A percentile compares a stretch with the other conserved stretches of the same genome.
These are phyloP conservation scores for Papilio glaucus DNA, from an alignment of 1,140 invertebrate species.

Conservation along the genomic window DNA sequence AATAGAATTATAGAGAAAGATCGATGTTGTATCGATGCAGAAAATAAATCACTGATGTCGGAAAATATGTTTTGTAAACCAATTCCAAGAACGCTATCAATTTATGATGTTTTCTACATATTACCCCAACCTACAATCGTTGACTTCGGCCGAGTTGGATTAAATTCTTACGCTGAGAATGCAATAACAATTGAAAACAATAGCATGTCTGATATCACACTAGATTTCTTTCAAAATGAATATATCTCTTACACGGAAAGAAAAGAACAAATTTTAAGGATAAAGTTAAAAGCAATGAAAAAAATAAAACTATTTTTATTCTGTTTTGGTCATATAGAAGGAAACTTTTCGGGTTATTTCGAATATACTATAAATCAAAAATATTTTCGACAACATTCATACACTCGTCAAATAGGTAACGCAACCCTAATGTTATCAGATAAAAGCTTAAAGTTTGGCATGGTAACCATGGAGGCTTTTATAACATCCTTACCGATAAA, in stretches of 20 bases:
- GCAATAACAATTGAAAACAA: slow-evolving; percentile 64
- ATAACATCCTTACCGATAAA: slow-evolving; percentile 66
- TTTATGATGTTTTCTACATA: slow-evolving; percentile 64
- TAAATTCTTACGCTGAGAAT: slow-evolving; percentile 62
- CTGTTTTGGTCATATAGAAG: slow-evolving; percentile 59
- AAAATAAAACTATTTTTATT: slow-evolving; percentile 55
- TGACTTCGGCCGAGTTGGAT: slow-evolving; percentile 67
- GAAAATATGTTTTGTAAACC: slow-evolving; percentile 56
- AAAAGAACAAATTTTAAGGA: slow-evolving; percentile 46
- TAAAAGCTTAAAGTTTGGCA: slow-evolving; percentile 74
- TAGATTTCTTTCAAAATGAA: slow-evolving; percentile 59
- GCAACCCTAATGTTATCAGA: slow-evolving; percentile 64
- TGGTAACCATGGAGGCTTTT: slow-evolving; percentile 73
- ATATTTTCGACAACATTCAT: slow-evolving; percentile 61
- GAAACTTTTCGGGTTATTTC: slow-evolving; percentile 56
- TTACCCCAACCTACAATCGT: slow-evolving; percentile 56
- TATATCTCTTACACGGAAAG: slow-evolving; percentile 59
- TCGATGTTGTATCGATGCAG: slow-evolving; percentile 46
- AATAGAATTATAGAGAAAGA: slow-evolving; percentile 51
- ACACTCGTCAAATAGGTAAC: slow-evolving; percentile 62
- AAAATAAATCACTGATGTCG: slow-evolving; percentile 35
- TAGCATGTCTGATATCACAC: slow-evolving; percentile 58
- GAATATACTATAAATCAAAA: slow-evolving; percentile 64
- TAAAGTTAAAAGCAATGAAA: slow-evolving; percentile 55
- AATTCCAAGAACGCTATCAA: slow-evolving; percentile 43